Base-by-base conservation (phyloP, 2,797 vertebrate species). In the Typhlichthys eigenmanni region DNA sequence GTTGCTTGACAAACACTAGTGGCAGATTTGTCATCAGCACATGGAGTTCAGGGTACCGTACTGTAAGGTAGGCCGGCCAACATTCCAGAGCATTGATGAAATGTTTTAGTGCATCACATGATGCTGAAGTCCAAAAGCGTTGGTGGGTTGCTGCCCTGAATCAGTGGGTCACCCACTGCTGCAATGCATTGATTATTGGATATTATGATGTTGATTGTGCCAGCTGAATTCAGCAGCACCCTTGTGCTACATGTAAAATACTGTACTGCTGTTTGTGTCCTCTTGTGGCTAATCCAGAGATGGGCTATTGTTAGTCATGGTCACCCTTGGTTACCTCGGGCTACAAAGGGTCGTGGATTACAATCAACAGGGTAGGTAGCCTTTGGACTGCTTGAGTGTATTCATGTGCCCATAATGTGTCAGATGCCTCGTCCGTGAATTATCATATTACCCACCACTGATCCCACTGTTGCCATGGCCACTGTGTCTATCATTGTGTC, bases 401-500 rank as follows among this genome's bases (percentile, higher is more conserved):
- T 87, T 88, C 75, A 77, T 81, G 81, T 76, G 62, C 72, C 71
- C 72, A 62, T 79, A 80, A 83, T 69, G 74, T 87, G 83, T 87
- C 83, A 62, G 81, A 85, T 74, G 72, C 80, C 72, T 84, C 68
- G 17, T 87, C 79, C 66, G 14, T 71, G 83, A 85, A 90, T 90
- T 89, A 88, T 88, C 88, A 88, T 89, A 88, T 87, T 84, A 85
- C 80, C 88, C 89, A 72, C 62, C 71, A 55, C 80, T 88, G 88
- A 89, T 91, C 89, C 84, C 54, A 66, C 62, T 77, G 91, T 92
- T 92, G 86, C 90, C 88, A 92, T 91, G 85, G 85, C 73, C 87
- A 90, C 90, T 16, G 69, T 84, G 85, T 86, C 87, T 84, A 85
- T 91, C 91, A 91, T 87, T 89, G 90, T 92, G 88, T 91, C 90